Percentiles rank a stretch among this genome's conserved stretches.
phyloP scores from a whole-genome alignment of 2,797 vertebrate species.

The Acanthopagrus latus region DNA sequence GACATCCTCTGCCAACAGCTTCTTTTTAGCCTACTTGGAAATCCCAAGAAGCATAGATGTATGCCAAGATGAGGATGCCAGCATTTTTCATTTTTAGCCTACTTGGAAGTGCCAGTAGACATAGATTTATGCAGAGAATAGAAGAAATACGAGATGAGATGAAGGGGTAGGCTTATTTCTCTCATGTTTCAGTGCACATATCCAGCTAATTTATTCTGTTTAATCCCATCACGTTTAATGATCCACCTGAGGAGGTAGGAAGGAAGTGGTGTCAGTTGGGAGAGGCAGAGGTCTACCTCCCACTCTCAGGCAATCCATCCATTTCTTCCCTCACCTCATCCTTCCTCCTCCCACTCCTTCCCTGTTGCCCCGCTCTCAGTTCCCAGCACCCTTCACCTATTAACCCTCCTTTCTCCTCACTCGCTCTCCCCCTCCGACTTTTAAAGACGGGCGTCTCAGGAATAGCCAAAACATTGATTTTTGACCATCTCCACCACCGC shows the following conservation, averaged over 20 bases:
- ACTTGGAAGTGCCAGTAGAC: slow-evolving; percentile 64
- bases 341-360: slow-evolving; percentile 48
- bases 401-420: slow-evolving; percentile 75
- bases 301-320: slow-evolving; percentile 41
- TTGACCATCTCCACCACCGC: slow-evolving; percentile 68
- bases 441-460: slow-evolving; percentile 87
- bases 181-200: slow-evolving; percentile 32
- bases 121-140: slow-evolving; percentile 64
- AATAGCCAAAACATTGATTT: slow-evolving; percentile 91
- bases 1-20: slow-evolving; percentile 78
- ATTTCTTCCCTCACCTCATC: slow-evolving; percentile 36
- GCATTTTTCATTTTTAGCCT: slow-evolving; percentile 75
- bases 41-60: slow-evolving; percentile 73
- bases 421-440: slow-evolving; percentile 79
- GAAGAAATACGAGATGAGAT: slow-evolving; percentile 46
- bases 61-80: slow-evolving; percentile 77
- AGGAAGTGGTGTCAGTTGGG: slow-evolving; percentile 76
- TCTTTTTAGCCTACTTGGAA: slow-evolving; percentile 81
- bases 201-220: slow-evolving; percentile 56
- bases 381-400: slow-evolving; percentile 79
- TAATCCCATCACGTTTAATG: slow-evolving; percentile 52
- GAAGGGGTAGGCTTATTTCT: slow-evolving; percentile 53
- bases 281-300: slow-evolving; percentile 54
- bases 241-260: slow-evolving; percentile 68
- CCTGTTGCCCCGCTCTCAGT: slow-evolving; percentile 55